phyloP scores from a whole-genome alignment of 1,140 invertebrate genomes.

The Sycophaga agraensis region DNA sequence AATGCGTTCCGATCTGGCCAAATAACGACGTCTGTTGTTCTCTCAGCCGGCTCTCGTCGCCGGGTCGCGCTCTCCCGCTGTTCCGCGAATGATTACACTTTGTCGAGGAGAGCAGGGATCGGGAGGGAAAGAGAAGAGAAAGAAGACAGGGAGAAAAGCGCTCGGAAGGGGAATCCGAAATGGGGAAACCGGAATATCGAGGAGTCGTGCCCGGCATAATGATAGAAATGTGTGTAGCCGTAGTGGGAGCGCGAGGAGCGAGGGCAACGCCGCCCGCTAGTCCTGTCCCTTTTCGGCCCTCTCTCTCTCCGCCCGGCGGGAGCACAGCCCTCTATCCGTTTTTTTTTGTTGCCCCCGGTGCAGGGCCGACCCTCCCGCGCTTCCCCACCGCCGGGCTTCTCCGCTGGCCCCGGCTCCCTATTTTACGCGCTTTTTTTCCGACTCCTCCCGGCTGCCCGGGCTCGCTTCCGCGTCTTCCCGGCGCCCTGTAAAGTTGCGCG shows the following conservation, averaged over 20 bases:
- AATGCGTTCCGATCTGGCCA: not conserved
- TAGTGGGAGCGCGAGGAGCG: too few species aligned
- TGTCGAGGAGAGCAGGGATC: not conserved
- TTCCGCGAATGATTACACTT: constrained; percentile 13
- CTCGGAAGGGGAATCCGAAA: constrained; percentile 31
- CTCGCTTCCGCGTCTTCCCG: not conserved
- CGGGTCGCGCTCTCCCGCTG: not conserved
- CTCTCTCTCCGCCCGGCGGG: too few species aligned
- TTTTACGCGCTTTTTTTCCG: not conserved
- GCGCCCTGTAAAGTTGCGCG: constrained; percentile 5
- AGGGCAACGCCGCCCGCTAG: too few species aligned
- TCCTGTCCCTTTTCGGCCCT: not conserved
- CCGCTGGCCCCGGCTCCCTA: too few species aligned
- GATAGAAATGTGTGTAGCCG: constrained; percentile 34
- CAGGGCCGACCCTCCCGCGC: too few species aligned
- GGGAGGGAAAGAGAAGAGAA: constrained; percentile 2
- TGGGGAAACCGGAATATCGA: constrained; percentile 40
- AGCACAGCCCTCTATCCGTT: not conserved
- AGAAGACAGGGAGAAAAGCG: not conserved
- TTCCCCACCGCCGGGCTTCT: too few species aligned
- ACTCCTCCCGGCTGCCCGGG: not conserved
- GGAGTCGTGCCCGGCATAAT: constrained; percentile 37
- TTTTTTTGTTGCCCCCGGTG: not conserved
- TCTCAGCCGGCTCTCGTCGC: not conserved
- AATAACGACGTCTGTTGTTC: constrained; percentile 22